Conservation (phyloP, 2,888 invertebrate species). For the Stenodera caucasica region DNA sequence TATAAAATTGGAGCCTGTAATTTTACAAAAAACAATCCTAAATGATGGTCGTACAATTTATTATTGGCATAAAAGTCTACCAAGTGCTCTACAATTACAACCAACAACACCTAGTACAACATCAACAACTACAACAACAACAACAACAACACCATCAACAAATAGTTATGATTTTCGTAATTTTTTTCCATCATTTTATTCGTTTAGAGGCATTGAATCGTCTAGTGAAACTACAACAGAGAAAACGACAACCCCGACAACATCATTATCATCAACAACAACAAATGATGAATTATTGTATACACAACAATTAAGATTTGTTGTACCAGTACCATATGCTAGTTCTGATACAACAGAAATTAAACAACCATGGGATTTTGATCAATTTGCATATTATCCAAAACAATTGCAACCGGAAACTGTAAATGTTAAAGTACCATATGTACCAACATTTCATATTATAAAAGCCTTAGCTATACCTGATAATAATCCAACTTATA, state of each 20-base stretch:
- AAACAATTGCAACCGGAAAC: slow-evolving; percentile 45
- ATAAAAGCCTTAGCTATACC: slow-evolving; percentile 49
- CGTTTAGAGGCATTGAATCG: slow-evolving; percentile 25
- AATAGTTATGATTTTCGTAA: slow-evolving; percentile 24
- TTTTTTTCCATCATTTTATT: slow-evolving; percentile 30
- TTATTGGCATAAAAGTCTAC: slow-evolving; percentile 51
- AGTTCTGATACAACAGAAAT: slow-evolving; percentile 30
- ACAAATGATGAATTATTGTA: slow-evolving; percentile 34
- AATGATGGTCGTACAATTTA: slow-evolving; percentile 50
- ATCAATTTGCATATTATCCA: slow-evolving; percentile 50
- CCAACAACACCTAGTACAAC: slow-evolving; percentile 25
- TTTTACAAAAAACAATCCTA: slow-evolving; percentile 51
- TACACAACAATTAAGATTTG: slow-evolving; percentile 48
- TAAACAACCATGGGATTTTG: slow-evolving; percentile 45
- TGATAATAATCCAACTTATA: slow-evolving; percentile 20
- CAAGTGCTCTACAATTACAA: slow-evolving; percentile 38
- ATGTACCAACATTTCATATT: slow-evolving; percentile 49
- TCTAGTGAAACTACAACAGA: slow-evolving; percentile 20
- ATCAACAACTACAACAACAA: slow-evolving; percentile 34
- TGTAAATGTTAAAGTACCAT: slow-evolving; percentile 47
- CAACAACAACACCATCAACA: slow-evolving; percentile 32
- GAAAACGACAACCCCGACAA: slow-evolving; percentile 28
- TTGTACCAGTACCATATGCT: slow-evolving; percentile 48
- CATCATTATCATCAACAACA: slow-evolving; percentile 17
- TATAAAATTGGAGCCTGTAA: slow-evolving; percentile 52